Base-by-base conservation (phyloP, 2,888 invertebrate genomes). In the Lochmaea crataegi region DNA sequence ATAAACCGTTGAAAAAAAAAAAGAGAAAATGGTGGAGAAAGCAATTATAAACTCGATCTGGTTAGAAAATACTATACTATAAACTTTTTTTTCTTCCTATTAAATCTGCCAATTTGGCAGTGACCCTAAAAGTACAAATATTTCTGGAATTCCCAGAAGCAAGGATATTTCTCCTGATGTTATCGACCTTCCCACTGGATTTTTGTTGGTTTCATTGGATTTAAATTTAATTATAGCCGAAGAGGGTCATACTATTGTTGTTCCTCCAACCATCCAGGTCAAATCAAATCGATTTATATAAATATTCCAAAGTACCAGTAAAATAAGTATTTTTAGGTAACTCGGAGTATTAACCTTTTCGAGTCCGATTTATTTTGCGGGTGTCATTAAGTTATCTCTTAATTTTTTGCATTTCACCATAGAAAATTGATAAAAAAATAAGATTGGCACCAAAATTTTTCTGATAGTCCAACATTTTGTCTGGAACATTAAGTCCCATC, bases 81-180 rank as follows among this genome's bases (percentile, higher is more conserved):
- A 94, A 86, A 0, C 91, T 90, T 88, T 88, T 89, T 86, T 92
- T 93, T 16, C 93, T 88, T 0, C 94, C 94, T 1, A 77, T 58
- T 14, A 48, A 56, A n/a, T 78, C 74, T 1, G 76, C 63, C 10
- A 64, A 60, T 11, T 60, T 57, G 11, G 75, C 5, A 75, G 26
- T 1, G 78, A 76, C 6, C 77, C 80, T 3, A 76, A 26, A 6
- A 75, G 65, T 7, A 71, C 77, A 1, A 75, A 75, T 12, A 81
- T 53, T 53, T 67, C 48, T 2, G 77, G 26, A 5, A 81, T 45
- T 0, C 77, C 74, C 26, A 71, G 75, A 26, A 80, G 73, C 71
- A 75, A 73, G 3, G 80, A 79, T 26, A 74, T 74, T 65, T 80
- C 74, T 7, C 67, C 26, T 3, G 67, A 32, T 12, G 76, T 75